Conservation (phyloP, 2,113 vertebrate genomes). For the Opisthocomus hoazin region DNA sequence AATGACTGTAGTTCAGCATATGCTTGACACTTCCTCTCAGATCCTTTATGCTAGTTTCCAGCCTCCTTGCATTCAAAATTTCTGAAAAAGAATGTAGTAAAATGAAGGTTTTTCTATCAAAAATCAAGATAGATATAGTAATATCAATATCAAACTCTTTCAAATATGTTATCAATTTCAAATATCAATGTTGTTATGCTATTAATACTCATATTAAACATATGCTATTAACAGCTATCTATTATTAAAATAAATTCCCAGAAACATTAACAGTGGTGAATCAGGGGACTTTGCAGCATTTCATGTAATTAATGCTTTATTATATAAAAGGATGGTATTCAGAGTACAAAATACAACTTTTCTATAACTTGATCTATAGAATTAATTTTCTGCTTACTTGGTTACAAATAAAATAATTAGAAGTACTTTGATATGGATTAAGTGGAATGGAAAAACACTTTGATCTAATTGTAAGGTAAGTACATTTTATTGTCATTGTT, state of each 20-base stretch:
- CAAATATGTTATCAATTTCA: not conserved
- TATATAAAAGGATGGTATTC: not conserved
- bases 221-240: not conserved
- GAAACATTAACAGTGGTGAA: not conserved
- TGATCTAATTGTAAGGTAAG: not conserved
- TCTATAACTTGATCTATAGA: not conserved
- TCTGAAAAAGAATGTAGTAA: not conserved
- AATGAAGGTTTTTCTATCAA: not conserved
- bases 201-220: not conserved
- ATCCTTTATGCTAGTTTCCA: not conserved
- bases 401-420: not conserved
- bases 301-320: not conserved
- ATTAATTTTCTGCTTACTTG: not conserved
- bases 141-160: not conserved
- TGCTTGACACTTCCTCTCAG: not conserved
- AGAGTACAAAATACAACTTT: not conserved
- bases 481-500: not conserved
- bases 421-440: not conserved
- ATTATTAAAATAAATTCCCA: not conserved
- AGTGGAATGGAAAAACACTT: not conserved
- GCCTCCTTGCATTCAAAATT: not conserved
- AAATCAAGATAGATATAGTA: not conserved
- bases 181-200: not conserved
- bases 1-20: not conserved
- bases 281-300: not conserved